These are phyloP conservation scores for Scolanthus callimorphus DNA, from an alignment of 92 coral and sea anemone species.

Conservation along the genomic window DNA sequence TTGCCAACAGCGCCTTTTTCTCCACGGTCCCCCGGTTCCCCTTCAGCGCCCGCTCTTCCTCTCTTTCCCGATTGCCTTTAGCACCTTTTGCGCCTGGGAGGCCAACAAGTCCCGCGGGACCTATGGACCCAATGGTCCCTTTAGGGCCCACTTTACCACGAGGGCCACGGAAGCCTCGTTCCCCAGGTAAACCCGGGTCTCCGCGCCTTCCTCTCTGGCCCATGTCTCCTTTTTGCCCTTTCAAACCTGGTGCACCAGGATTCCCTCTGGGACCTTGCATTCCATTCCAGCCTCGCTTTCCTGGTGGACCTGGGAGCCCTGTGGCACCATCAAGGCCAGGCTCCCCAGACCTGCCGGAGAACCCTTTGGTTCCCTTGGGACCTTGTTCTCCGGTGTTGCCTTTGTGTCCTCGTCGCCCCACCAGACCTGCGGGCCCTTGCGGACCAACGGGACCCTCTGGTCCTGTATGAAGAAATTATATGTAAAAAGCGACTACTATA, in stretches of 20 bases:
- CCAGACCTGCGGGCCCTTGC: constrained; percentile 10
- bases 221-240: constrained; percentile 34
- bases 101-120: constrained; percentile 18
- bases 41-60: constrained; percentile 4
- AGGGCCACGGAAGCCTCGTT: constrained; percentile 7
- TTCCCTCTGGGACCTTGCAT: constrained; percentile 7
- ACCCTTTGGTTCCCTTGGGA: constrained; percentile 6
- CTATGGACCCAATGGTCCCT: constrained; percentile 18
- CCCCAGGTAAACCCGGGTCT: constrained; percentile 13
- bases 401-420: constrained; percentile 10
- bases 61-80: constrained; percentile 4
- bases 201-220: constrained; percentile 28
- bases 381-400: constrained; percentile 22
- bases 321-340: constrained; percentile 4
- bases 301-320: constrained; percentile 27
- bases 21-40: neutral
- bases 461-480: constrained; percentile 2
- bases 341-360: constrained; percentile 5
- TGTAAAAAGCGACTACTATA: too few relatives aligned
- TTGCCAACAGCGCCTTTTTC: neutral
- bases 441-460: constrained; percentile 15
- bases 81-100: constrained; percentile 21
- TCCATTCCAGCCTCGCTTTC: constrained; percentile 17
- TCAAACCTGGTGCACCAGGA: constrained; percentile 15
- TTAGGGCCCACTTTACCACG: constrained; percentile 15